Percentiles rank a stretch among this genome's conserved stretches.
Evolutionary conservation across 1,140 invertebrate genomes (phyloP).

Genomic region (Charaxes varanes): DNA sequence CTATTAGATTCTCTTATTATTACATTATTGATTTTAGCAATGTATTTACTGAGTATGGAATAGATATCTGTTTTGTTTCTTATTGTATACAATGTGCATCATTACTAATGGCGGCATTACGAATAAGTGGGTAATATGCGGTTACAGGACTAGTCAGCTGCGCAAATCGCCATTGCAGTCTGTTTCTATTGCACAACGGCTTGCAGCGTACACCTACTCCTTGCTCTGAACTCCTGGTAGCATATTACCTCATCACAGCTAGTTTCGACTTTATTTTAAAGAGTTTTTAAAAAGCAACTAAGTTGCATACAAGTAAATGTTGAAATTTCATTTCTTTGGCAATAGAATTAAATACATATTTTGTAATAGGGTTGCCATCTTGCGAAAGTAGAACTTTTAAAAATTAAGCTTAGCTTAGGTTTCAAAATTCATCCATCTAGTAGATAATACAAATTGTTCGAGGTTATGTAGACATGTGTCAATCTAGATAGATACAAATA

Average conservation of each 20-base stretch:
- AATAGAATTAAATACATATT: conserved; percentile 25
- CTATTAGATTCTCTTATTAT: too few relatives aligned
- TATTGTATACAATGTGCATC: conserved; percentile 11
- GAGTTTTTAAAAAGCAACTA: not conserved
- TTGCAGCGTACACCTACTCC: conserved; percentile 31
- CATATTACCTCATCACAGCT: conserved; percentile 26
- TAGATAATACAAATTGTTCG: too few relatives aligned
- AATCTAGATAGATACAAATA: too few relatives aligned
- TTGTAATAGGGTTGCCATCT: too few relatives aligned
- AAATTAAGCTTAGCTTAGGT: too few relatives aligned
- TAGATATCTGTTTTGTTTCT: not conserved
- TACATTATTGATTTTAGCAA: too few relatives aligned
- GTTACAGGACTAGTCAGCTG: conserved; percentile 27
- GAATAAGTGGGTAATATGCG: conserved; percentile 22
- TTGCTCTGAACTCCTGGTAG: conserved; percentile 35
- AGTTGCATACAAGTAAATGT: not conserved
- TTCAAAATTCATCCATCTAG: too few relatives aligned
- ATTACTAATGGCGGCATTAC: conserved; percentile 21
- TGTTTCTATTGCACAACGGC: conserved; percentile 45
- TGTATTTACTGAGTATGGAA: not conserved
- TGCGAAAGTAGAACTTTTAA: too few relatives aligned
- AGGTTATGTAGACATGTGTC: too few relatives aligned
- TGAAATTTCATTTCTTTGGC: not conserved
- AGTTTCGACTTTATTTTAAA: conserved; percentile 2
- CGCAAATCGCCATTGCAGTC: conserved; percentile 37